Evolutionary conservation across 2,888 invertebrate species (phyloP), one percentile per base, ranked within the genome.

Genomic region (Chrysolina oricalcia): DNA sequence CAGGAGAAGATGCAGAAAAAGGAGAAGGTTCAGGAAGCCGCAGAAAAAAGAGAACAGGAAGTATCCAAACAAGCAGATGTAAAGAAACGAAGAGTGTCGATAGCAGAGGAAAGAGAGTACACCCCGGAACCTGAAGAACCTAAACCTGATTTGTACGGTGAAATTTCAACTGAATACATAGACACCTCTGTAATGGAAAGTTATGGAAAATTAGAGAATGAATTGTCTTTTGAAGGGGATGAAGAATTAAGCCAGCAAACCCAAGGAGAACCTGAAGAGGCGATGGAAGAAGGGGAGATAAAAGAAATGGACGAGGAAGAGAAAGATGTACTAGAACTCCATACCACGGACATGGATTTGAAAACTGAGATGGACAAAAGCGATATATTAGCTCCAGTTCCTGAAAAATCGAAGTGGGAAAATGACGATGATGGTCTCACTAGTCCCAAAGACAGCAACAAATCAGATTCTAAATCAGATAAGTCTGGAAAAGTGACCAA

Each of bases 401-500:
- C 97, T 0, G 96, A 94, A 85, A 89, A 94, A 68, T 97, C 97
- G 0, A 97, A 97, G 88, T 97, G 97, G 97, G 97, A 97, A 88
- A 92, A 95, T 41, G 94, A 94, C 56, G 94, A 94, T 70, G 92
- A 93, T 53, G 90, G 78, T 41, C 78, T 85, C 80, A 59, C 81
- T 67, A 84, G 85, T 62, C 83, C 82, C 13, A 83, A 75, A 67
- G 84, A 84, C 56, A 79, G 77, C 11, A 72, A 71, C 59, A 81
- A 80, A 81, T 70, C 80, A 87, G 90, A 87, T 40, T 69, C 80
- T 0, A 87, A 87, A 79, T 76, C 79, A 15, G 91, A 91, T 81
- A 92, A 92, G 81, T 89, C 90, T 9, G 91, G 91, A 72, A 95
- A 95, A 89, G 93, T 93, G 0, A 96, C 97, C 0, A 95, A 94